Evolutionary conservation across 2,113 vertebrate genomes (phyloP).

Genomic region (Anser cygnoides): DNA sequence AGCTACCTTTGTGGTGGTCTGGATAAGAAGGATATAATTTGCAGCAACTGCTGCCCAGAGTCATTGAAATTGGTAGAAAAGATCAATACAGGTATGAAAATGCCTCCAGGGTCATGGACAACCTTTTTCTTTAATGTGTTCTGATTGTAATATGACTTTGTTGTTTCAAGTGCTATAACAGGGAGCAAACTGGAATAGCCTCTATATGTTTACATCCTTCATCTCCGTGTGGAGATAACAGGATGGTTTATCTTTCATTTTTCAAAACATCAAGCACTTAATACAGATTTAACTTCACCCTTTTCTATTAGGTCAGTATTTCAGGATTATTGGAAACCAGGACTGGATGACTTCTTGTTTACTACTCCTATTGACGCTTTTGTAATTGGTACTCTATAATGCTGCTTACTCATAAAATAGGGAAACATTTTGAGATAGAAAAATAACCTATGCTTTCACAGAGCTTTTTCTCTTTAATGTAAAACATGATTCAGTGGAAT

Average conservation of each 20-base stretch:
- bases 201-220: background rate
- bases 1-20: background rate
- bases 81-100: background rate
- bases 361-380: background rate
- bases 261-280: background rate
- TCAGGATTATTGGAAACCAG: background rate
- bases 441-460: background rate
- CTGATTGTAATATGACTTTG: background rate
- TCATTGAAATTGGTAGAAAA: constrained; percentile 1
- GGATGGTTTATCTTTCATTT: background rate
- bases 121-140: background rate
- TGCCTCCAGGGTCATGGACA: background rate
- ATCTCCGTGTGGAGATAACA: background rate
- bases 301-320: background rate
- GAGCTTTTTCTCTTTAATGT: background rate
- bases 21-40: background rate
- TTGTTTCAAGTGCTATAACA: background rate
- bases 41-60: background rate
- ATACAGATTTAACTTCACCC: background rate
- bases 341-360: background rate
- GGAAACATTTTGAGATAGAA: background rate
- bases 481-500: background rate
- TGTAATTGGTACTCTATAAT: background rate
- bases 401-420: background rate
- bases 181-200: background rate